Evolutionary conservation across 2,797 vertebrate species (phyloP), one percentile per base, ranked within the genome.

Genomic region (Xerus rutilus): DNA sequence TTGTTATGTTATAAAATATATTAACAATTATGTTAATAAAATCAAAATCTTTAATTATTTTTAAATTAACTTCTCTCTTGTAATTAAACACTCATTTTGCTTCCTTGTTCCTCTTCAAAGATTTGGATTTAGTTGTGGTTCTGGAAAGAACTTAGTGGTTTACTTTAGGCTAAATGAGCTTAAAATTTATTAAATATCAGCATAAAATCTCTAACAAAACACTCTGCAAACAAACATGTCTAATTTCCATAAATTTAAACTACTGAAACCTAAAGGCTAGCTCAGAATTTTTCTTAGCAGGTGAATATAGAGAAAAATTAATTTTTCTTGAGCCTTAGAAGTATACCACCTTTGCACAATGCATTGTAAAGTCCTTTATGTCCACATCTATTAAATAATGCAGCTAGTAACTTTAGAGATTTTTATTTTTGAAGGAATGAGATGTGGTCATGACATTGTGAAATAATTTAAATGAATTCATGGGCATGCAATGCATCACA

Each of bases 231-330:
- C 7, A 23, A 88, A 78, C 15, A 73, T 85, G 93, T 89, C 62
- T 88, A 84, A 82, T 92, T 96, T 89, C 52, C 54, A 78, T 95
- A 92, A 87, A 88, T 64, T 77, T 82, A 74, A 93, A 45, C 47
- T 86, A 86, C 47, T 88, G 45, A 96, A 76, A n/a, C 79, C 20
- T 77, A 73, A 96, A 95, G 74, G 6, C 32, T 39, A 69, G 45
- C 70, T 91, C 17, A 86, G 69, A 74, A 23, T 89, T 94, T 96
- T 93, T 92, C 69, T 88, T 92, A 76, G 57, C n/a, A 87, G 54
- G 14, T 54, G 7, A 81, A 1, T 20, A 49, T 3, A 76, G 28
- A 86, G 39, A 86, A 95, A 94, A 91, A 64, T 39, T 32, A 87
- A 92, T 88, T 87, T 87, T 89, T 72, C 45, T 92, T 70, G 23